Evolutionary conservation across 2,797 vertebrate species (phyloP), one percentile per base, ranked within the genome.

Genomic region (Antennarius maculatus): DNA sequence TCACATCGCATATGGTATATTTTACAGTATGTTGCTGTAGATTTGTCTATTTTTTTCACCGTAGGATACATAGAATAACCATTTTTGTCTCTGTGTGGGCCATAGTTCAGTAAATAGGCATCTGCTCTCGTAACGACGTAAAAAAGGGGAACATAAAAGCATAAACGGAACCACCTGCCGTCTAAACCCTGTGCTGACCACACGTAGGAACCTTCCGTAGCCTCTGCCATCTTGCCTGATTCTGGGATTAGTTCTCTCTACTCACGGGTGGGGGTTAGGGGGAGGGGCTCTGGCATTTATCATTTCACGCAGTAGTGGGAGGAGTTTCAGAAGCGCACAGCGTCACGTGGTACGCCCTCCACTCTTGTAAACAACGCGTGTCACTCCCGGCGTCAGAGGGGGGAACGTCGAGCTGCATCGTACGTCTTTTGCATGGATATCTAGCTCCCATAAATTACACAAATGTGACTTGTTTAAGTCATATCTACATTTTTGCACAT

Each of bases 331-430:
- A 61, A 27, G n/a, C n/a, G 58, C 31, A 61, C 48, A 56, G 46
- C 8, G 69, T 89, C 89, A 91, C 88, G 81, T 91, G 90, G 54
- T 61, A 57, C 53, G 52, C 52, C 77, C 61, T 84, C 70, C 0
- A 54, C 55, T 62, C 60, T 71, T 77, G 90, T 92, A 91, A 91
- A 88, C 80, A 83, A 15, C 66, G 50, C 79, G 11, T 63, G 63
- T 34, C 60, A 51, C 61, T 74, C 50, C 79, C 41, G 15, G 65
- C 56, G 50, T 17, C 13, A 0, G 45, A 15, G 28, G 42, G 28
- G 3, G 55, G 4, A 47, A 34, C 11, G 34, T 53, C 71, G 54
- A 18, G 69, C 51, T 14, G 52, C 18, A 16, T 48, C 14, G 43
- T 2, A 0, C 7, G 13, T 47, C 14, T 16, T 3, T 10, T 18